Conservation (phyloP, 92 coral and sea anemone genomes). For the Meandrina meandrites region DNA sequence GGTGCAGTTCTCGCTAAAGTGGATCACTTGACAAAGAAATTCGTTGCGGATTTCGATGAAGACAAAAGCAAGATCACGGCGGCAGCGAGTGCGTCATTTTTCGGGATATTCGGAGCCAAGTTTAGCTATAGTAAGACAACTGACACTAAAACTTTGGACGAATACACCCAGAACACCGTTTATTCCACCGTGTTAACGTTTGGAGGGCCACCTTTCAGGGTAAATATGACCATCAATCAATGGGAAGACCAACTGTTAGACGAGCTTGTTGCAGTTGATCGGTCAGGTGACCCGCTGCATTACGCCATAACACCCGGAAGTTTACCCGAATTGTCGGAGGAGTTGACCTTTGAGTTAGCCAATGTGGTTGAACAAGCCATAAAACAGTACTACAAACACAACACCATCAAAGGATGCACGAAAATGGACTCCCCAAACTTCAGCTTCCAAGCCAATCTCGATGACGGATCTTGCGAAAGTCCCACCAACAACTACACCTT, state of each 20-base stretch:
- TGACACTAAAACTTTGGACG: conserved; percentile 54
- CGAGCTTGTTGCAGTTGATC: conserved; percentile 81
- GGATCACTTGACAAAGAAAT: conserved; percentile 66
- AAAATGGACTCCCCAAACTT: conserved; percentile 86
- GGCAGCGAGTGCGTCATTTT: conserved; percentile 89
- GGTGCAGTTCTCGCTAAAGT: conserved; percentile 89
- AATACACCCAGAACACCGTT: conserved; percentile 64
- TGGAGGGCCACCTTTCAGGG: conserved; percentile 89
- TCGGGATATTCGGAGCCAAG: conserved; percentile 66
- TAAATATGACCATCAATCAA: conserved; percentile 68
- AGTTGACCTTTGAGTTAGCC: conserved; percentile 56
- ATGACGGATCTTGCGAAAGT: conserved; percentile 86
- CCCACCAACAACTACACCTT: conserved; percentile 85
- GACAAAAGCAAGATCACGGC: conserved; percentile 78
- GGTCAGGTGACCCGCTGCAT: conserved; percentile 83
- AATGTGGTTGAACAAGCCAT: conserved; percentile 67
- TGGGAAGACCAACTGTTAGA: conserved; percentile 81
- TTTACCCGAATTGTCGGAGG: conserved; percentile 80
- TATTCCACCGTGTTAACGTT: conserved; percentile 69
- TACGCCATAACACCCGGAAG: conserved; percentile 73
- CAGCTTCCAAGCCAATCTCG: conserved; percentile 90
- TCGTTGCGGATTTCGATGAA: conserved; percentile 46
- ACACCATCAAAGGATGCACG: conserved; percentile 86
- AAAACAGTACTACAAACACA: conserved; percentile 74
- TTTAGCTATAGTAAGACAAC: conserved; percentile 55